Conservation (phyloP, 2,888 invertebrate species). For the Linyphia triangularis region DNA sequence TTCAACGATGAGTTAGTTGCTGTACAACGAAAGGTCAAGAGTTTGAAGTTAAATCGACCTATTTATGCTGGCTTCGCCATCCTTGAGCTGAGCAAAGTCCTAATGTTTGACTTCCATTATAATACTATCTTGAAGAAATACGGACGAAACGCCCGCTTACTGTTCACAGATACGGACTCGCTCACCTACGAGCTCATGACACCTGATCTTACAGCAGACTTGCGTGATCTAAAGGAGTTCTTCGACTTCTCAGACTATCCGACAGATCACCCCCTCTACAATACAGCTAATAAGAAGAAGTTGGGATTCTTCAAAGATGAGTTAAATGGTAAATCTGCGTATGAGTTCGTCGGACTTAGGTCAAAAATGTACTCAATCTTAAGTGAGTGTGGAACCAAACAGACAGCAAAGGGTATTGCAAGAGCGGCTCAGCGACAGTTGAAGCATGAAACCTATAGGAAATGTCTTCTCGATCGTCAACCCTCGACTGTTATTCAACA, state of each 20-base stretch:
- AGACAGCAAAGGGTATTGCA: not conserved
- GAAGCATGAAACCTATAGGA: too few species aligned
- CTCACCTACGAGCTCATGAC: not conserved
- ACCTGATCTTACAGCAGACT: not conserved
- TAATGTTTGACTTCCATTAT: slow-evolving; percentile 1
- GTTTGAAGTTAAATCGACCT: not conserved
- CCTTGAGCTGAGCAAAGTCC: not conserved
- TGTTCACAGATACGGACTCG: slow-evolving; percentile 16
- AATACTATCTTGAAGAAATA: not conserved
- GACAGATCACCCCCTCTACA: not conserved
- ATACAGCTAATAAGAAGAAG: not conserved
- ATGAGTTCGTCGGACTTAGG: not conserved
- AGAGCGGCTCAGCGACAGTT: too few species aligned
- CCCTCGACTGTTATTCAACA: too few species aligned
- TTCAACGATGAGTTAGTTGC: not conserved
- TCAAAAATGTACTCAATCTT: not conserved
- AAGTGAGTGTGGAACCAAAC: not conserved
- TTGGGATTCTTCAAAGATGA: not conserved
- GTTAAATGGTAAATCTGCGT: not conserved
- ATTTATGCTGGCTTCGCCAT: not conserved
- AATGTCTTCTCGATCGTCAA: too few species aligned
- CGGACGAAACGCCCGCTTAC: not conserved
- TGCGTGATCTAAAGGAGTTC: not conserved
- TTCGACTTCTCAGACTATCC: not conserved
- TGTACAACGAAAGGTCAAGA: too few species aligned